These are phyloP conservation scores for Plodia interpunctella DNA, from an alignment of 1,140 invertebrate genomes.

Conservation along the genomic window DNA sequence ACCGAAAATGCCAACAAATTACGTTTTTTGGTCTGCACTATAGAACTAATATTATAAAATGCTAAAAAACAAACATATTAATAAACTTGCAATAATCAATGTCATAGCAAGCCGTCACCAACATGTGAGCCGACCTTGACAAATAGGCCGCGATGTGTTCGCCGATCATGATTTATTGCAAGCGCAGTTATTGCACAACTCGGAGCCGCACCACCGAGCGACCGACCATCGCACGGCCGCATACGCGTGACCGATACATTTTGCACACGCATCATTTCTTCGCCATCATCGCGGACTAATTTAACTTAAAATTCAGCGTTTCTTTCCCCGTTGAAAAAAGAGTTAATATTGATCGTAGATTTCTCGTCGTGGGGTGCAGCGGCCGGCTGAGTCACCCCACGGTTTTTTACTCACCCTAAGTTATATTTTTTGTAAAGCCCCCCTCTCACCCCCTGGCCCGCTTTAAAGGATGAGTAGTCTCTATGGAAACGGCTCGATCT, in stretches of 20 bases:
- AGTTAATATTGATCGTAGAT: slow-evolving; percentile 79
- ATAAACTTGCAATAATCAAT: not conserved
- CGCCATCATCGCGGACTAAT: slow-evolving; percentile 32
- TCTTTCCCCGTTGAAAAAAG: slow-evolving; percentile 75
- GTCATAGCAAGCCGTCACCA: slow-evolving; percentile 32
- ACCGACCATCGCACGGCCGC: not conserved
- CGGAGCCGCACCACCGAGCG: not conserved
- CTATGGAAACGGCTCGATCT: slow-evolving; percentile 78
- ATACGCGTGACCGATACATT: slow-evolving; percentile 27
- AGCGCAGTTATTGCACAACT: slow-evolving; percentile 5
- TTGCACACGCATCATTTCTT: slow-evolving; percentile 35
- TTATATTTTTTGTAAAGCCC: slow-evolving; percentile 77
- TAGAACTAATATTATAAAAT: too few species aligned
- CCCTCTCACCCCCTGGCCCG: slow-evolving; percentile 61
- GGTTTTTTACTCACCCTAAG: slow-evolving; percentile 78
- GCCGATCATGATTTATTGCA: slow-evolving; percentile 43
- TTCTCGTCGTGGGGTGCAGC: slow-evolving; percentile 75
- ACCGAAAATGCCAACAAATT: too few species aligned
- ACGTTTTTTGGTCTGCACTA: too few species aligned
- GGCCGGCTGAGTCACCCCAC: slow-evolving; percentile 77
- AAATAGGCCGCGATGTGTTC: slow-evolving; percentile 31
- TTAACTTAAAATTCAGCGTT: slow-evolving; percentile 71
- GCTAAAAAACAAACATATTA: slow-evolving; percentile 4
- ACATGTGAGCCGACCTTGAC: slow-evolving; percentile 60
- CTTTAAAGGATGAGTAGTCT: slow-evolving; percentile 78